A percentile compares a stretch with the other conserved stretches of the same genome.
phyloP scores from a whole-genome alignment of 1,140 invertebrate genomes.

The Propsilocerus akamusi region DNA sequence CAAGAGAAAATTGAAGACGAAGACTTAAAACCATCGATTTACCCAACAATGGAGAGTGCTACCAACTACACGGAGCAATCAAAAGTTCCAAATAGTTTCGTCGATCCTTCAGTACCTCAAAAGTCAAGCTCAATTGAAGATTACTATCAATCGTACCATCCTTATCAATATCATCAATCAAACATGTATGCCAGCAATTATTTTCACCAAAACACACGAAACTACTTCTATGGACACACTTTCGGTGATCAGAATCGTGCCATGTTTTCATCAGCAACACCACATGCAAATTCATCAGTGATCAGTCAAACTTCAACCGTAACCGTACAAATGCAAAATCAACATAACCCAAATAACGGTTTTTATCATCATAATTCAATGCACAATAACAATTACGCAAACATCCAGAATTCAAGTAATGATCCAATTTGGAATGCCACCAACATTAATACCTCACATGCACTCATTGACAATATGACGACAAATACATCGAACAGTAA shows the following conservation, averaged over 20 bases:
- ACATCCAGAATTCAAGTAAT: neutral
- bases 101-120: neutral
- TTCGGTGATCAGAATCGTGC: neutral
- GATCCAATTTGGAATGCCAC: neutral
- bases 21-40: neutral
- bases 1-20: neutral
- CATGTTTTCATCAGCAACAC: neutral
- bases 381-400: neutral
- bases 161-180: neutral
- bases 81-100: neutral
- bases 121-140: neutral
- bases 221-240: neutral
- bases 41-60: neutral
- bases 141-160: neutral
- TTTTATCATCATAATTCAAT: neutral
- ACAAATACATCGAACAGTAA: neutral
- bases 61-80: neutral
- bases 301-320: neutral
- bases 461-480: neutral
- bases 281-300: neutral
- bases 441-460: constrained; percentile 2
- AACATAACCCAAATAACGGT: neutral
- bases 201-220: neutral
- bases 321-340: neutral
- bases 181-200: neutral